Evolutionary conservation across 2,888 invertebrate species (phyloP).

Genomic region (Antheraea yamamai): DNA sequence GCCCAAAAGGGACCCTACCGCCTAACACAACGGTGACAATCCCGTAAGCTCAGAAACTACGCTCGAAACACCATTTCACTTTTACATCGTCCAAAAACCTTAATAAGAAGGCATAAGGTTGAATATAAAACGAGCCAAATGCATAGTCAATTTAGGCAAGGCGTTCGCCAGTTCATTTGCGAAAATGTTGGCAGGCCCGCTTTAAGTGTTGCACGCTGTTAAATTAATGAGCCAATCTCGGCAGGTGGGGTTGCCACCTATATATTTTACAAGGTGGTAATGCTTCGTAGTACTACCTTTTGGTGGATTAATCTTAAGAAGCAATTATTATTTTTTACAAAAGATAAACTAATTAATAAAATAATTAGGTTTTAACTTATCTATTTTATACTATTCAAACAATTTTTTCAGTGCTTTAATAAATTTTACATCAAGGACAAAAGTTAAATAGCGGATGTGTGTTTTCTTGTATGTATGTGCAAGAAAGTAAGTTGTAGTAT

Average conservation of each 20-base stretch:
- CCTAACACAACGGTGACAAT: conserved; percentile 65
- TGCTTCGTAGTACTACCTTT: conserved; percentile 51
- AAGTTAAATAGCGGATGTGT: no score
- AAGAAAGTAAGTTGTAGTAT: no score
- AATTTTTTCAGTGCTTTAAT: no score
- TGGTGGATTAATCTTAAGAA: conserved; percentile 12
- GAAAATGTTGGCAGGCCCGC: conserved; percentile 76
- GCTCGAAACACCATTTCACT: conserved; percentile 33
- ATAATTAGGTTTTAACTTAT: not conserved
- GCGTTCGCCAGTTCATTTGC: conserved; percentile 75
- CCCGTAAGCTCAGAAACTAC: conserved; percentile 51
- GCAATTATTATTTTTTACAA: conserved; percentile 10
- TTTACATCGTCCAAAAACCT: conserved; percentile 27
- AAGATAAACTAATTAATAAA: not conserved
- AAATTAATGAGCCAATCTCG: conserved; percentile 82
- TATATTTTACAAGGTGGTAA: conserved; percentile 81
- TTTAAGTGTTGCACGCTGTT: conserved; percentile 81
- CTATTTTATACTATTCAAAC: not conserved
- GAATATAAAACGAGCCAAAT: conserved; percentile 23
- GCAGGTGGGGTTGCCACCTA: conserved; percentile 67
- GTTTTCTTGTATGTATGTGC: no score
- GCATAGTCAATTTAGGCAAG: conserved; percentile 42
- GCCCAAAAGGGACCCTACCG: conserved; percentile 46
- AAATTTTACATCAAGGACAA: no score
- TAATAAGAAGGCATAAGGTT: conserved; percentile 28